Base-by-base conservation (phyloP, 2,797 vertebrate genomes). In the Bothrops alternatus region DNA sequence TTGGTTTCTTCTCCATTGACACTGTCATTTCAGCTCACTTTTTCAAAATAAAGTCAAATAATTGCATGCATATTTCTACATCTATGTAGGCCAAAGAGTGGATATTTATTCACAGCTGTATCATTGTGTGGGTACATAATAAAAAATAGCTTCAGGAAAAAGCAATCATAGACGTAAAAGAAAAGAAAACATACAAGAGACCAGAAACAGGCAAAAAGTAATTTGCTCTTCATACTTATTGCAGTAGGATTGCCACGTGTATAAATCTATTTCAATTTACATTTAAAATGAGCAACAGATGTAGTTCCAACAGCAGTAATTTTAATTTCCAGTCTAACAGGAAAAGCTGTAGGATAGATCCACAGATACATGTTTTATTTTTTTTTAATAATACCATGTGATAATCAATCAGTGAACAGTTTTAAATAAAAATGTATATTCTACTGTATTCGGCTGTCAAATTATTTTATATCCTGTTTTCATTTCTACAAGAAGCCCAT, bases 401-500 rank as follows among this genome's bases (percentile, higher is more conserved):
- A 92, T 96, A 96, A 97, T 97, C 93, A 65, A 94, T 90, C 93
- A 93, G 42, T 3, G 50, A 95, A 96, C 93, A 89, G 91, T 93
- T 94, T 95, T 95, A 96, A 95, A 94, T 96, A 94, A 92, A 93
- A 87, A 88, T 47, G 47, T 94, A 94, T 89, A 78, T 95, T 96
- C 95, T 91, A 87, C 50, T 96, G 94, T 91, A 85, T 47, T 91
- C 56, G 92, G 60, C 93, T 94, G 92, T 87, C 95, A 94, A 50
- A 73, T 73, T 42, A 18, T 82, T 82, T 88, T 82, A 78, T 94
- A 78, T 92, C 92, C 93, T 92, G 94, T 96, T 97, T 97, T 96
- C 97, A 97, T 97, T 97, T 96, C 91, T 93, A 94, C 88, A 37
- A 92, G 96, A 97, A 97, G 96, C 94, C 93, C 90, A 91, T 94